phyloP scores from a whole-genome alignment of 2,888 invertebrate species.

The Atherix ibis region DNA sequence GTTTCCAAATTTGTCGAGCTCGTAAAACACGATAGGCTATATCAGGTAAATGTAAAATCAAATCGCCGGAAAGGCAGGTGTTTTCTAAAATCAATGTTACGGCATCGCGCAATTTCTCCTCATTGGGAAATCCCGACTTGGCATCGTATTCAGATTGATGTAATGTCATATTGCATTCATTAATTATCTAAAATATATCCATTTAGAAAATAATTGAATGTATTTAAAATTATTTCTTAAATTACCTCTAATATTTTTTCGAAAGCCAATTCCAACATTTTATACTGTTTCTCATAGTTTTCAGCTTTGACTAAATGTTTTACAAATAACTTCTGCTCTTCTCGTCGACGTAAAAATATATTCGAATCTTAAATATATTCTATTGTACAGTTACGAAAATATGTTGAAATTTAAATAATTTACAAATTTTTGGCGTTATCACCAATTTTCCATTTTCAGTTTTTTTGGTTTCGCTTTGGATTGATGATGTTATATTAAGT shows the following conservation, averaged over 20 bases:
- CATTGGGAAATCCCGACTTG: slow-evolving; percentile 12
- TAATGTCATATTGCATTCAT: slow-evolving; percentile 13
- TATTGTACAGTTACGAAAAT: no score
- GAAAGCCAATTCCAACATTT: slow-evolving; percentile 14
- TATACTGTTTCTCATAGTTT: slow-evolving; percentile 15
- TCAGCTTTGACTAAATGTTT: slow-evolving; percentile 12
- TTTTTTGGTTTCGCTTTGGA: no score
- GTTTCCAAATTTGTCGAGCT: slow-evolving; percentile 12
- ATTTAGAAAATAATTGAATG: no score
- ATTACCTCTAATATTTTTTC: slow-evolving; percentile 15
- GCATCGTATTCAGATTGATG: slow-evolving; percentile 9
- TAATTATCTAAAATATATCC: slow-evolving; percentile 14
- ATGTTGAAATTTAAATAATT: background rate
- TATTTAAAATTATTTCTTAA: background rate
- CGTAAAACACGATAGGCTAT: slow-evolving; percentile 13
- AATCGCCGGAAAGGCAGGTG: slow-evolving; percentile 12
- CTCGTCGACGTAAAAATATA: slow-evolving; percentile 13
- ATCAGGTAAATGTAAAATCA: slow-evolving; percentile 17
- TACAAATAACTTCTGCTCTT: slow-evolving; percentile 13
- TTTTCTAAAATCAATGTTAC: slow-evolving; percentile 14
- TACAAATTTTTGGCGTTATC: slow-evolving; percentile 7
- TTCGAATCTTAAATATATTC: slow-evolving; percentile 14
- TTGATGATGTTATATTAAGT: no score
- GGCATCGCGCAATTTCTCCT: slow-evolving; percentile 12
- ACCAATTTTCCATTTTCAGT: no score